These are phyloP conservation scores for Drosophila ficusphila DNA, from an alignment of 1,140 invertebrate species.

Conservation along the genomic window DNA sequence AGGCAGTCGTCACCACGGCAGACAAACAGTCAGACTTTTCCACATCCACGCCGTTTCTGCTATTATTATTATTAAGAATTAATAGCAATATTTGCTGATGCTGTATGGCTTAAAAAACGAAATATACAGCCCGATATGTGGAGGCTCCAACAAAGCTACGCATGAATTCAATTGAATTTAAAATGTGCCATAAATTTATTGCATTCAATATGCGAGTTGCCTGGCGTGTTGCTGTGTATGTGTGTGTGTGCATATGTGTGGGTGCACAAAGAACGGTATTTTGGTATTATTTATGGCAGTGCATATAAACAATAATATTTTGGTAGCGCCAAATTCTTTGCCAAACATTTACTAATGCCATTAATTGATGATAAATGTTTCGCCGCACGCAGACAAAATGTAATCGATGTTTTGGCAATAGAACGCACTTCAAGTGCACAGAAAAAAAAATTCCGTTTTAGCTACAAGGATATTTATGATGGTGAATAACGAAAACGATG, in stretches of 20 bases:
- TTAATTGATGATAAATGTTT: conserved; percentile 67
- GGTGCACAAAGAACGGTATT: conserved; percentile 33
- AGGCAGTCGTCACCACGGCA: conserved; percentile 20
- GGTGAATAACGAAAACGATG: no score
- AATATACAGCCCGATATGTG: conserved; percentile 20
- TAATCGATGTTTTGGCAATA: conserved; percentile 10
- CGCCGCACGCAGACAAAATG: conserved; percentile 34
- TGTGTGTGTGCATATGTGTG: not conserved
- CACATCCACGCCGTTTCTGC: conserved; percentile 6
- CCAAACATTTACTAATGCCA: conserved; percentile 62
- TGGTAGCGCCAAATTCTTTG: conserved; percentile 47
- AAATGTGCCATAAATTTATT: conserved; percentile 63
- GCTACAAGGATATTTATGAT: no score
- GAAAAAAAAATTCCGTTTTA: not conserved
- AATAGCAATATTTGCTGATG: conserved; percentile 71
- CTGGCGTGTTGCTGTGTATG: not conserved
- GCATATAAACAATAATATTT: conserved; percentile 54
- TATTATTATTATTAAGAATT: conserved; percentile 70
- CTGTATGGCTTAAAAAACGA: conserved; percentile 33
- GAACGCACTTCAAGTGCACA: conserved; percentile 6
- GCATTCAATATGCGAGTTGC: conserved; percentile 29
- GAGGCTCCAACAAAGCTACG: conserved; percentile 21
- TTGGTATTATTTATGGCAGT: conserved; percentile 60
- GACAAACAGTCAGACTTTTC: not conserved
- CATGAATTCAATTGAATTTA: conserved; percentile 68